These are phyloP conservation scores for Coremacera marginata DNA, from an alignment of 2,888 invertebrate species.

Conservation along the genomic window DNA sequence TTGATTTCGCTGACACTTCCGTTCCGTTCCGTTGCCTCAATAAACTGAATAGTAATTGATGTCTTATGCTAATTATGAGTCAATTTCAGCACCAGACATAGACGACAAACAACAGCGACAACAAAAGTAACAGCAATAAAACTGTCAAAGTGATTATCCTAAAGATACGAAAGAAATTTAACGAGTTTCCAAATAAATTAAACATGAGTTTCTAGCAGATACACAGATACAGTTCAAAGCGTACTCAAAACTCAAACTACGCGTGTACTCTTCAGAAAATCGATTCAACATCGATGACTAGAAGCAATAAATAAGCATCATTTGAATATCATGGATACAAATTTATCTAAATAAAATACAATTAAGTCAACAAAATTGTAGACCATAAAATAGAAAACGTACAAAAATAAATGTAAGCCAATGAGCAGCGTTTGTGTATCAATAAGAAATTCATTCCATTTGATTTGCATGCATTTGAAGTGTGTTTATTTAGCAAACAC, in stretches of 20 bases:
- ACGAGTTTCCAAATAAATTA: constrained; percentile 6
- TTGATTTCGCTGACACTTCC: too few relatives aligned
- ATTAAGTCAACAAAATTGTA: neutral
- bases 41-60: neutral
- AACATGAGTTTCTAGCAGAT: constrained; percentile 15
- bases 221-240: neutral
- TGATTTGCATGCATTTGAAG: too few relatives aligned
- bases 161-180: neutral
- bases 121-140: neutral
- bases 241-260: neutral
- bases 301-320: constrained; percentile 22
- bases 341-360: constrained; percentile 7
- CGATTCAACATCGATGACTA: constrained; percentile 11
- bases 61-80: neutral
- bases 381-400: neutral
- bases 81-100: neutral
- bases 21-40: too few relatives aligned
- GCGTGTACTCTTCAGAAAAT: neutral
- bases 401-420: neutral
- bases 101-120: neutral
- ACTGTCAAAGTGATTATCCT: neutral
- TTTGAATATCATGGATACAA: constrained; percentile 23
- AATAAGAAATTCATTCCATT: neutral
- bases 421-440: neutral
- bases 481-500: too few relatives aligned